phyloP scores from a whole-genome alignment of 2,888 invertebrate species.

The Cataglyphis cursor region DNA sequence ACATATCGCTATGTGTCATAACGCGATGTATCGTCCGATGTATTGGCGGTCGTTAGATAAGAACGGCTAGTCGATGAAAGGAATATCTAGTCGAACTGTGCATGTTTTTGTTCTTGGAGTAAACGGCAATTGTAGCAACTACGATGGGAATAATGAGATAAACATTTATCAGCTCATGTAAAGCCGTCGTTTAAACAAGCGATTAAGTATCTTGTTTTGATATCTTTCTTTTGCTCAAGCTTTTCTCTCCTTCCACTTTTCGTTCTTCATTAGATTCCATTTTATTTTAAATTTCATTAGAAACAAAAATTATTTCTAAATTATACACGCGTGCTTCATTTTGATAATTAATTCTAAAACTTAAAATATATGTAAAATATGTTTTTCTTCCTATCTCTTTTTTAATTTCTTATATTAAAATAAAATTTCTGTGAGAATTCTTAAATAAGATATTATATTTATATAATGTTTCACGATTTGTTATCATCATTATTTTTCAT shows the following conservation, averaged over 20 bases:
- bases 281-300: not conserved
- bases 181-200: not conserved
- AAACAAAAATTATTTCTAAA: not conserved
- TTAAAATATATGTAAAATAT: not conserved
- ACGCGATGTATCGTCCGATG: constrained; percentile 40
- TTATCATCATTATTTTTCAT: not conserved
- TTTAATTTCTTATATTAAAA: not conserved
- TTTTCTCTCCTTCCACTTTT: not conserved
- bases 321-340: not conserved
- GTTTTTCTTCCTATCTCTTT: not conserved
- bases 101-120: not conserved
- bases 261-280: not conserved
- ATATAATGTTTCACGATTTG: not conserved
- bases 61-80: not conserved
- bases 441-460: not conserved
- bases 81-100: not conserved
- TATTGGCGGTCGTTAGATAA: constrained; percentile 33
- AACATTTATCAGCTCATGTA: not conserved
- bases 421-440: not conserved
- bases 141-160: not conserved
- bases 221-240: not conserved
- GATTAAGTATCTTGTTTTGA: not conserved
- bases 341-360: not conserved
- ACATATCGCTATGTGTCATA: constrained; percentile 36
- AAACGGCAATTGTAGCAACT: not conserved